These are phyloP conservation scores for Caiman crocodilus DNA, from an alignment of 2,797 vertebrate species.

Conservation along the genomic window DNA sequence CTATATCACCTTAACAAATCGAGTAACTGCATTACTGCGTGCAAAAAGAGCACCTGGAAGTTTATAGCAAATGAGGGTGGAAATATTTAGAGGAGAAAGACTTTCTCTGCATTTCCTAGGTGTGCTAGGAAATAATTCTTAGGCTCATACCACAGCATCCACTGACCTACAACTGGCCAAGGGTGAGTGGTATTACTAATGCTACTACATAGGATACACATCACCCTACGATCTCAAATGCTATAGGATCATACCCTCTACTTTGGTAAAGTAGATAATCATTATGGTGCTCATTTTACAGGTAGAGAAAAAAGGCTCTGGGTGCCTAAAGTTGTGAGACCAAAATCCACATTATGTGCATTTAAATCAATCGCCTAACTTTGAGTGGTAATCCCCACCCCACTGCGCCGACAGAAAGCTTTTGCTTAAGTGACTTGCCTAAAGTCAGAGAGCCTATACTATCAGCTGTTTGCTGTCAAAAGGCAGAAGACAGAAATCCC, in stretches of 20 bases:
- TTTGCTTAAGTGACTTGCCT: neutral
- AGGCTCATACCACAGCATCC: neutral
- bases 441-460: neutral
- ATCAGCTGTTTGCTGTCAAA: neutral
- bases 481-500: neutral
- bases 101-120: neutral
- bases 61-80: neutral
- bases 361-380: neutral
- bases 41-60: neutral
- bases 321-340: neutral
- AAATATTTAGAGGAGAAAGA: neutral
- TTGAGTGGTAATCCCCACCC: neutral
- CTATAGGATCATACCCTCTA: no score
- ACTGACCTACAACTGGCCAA: neutral
- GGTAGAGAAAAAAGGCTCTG: neutral
- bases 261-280: neutral
- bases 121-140: neutral
- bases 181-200: neutral
- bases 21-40: neutral
- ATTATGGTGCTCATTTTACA: neutral
- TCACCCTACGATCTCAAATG: neutral
- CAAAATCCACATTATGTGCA: neutral
- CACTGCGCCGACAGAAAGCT: neutral
- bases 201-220: no score
- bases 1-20: neutral